Evolutionary conservation across 2,888 invertebrate genomes (phyloP), one percentile per base, ranked within the genome.

Genomic region (Girardia tigrina): DNA sequence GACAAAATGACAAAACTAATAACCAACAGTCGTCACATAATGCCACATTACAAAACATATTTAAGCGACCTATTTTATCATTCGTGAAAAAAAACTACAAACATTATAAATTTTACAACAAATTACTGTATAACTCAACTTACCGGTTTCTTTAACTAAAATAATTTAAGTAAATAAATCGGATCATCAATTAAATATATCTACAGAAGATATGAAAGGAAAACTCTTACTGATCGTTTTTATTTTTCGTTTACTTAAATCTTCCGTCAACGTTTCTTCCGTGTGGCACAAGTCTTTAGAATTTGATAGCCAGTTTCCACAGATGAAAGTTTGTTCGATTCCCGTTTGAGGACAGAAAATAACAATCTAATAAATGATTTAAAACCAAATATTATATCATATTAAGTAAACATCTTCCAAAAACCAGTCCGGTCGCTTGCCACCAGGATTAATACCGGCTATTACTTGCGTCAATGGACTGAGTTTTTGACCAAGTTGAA

Each of bases 341-440:
- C 84, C 84, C 16, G 82, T 80, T 23, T 80, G 80, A 8, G 83
- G 82, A 76, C 83, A 83, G 74, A 80, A 81, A n/a, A 84, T 80
- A n/a, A 81, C 79, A 16, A 83, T 80, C 80, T 80, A 76, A n/a
- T 74, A 42, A 20, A 27, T 56, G 26, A 70, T 16, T 27, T 20
- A 16, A 27, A 77, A 29, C 36, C 36, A 56, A 56, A 56, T n/a
- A n/a, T n/a, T n/a, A n/a, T n/a, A n/a, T n/a, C n/a, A n/a, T n/a
- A n/a, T n/a, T n/a, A 4, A 23, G 71, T 28, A 6, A 4, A 71
- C 29, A 71, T 71, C 29, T 12, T 28, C 71, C 71, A 28, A n/a
- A 71, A 71, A 28, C 71, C 27, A 28, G 27, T 71, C 27, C 26
- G 4, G 71, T 6, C 14, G n/a, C 23, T 56, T 56, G 4, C 56